These are phyloP conservation scores for Rhopalosiphum maidis DNA, from an alignment of 1,140 invertebrate species.

Conservation along the genomic window DNA sequence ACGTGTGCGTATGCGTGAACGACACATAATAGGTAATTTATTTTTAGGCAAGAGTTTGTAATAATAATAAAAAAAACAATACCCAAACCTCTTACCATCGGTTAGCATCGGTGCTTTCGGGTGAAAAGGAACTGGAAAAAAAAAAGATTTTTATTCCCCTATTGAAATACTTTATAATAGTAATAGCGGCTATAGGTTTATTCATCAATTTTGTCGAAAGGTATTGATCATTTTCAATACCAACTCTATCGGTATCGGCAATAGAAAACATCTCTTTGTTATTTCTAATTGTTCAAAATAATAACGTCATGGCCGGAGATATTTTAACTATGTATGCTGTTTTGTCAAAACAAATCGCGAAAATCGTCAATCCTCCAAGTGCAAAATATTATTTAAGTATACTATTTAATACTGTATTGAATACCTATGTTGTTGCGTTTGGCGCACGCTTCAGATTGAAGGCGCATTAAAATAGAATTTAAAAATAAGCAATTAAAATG, in stretches of 20 bases:
- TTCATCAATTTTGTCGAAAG: conserved; percentile 22
- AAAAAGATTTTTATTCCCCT: conserved; percentile 45
- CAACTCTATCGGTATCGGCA: background rate
- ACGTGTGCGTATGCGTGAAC: conserved; percentile 29
- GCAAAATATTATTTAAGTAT: background rate
- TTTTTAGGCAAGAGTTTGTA: background rate
- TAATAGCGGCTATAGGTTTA: background rate
- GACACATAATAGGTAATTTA: conserved; percentile 53
- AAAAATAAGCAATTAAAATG: background rate
- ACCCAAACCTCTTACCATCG: conserved; percentile 37
- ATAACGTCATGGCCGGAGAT: background rate
- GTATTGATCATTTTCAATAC: conserved; percentile 33
- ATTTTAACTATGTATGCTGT: background rate
- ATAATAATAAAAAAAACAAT: background rate
- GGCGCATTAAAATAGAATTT: background rate
- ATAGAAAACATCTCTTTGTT: background rate
- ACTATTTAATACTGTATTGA: background rate
- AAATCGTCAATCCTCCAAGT: background rate
- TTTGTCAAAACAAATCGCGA: background rate
- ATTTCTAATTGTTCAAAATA: background rate
- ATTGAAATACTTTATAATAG: conserved; percentile 25
- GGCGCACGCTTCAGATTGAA: background rate
- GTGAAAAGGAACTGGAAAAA: background rate
- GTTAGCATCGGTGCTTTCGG: background rate
- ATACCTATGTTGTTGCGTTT: background rate